Percentiles rank a stretch among this genome's conserved stretches.
phyloP scores from a whole-genome alignment of 2,113 vertebrate species.

The Chunga burmeisteri region DNA sequence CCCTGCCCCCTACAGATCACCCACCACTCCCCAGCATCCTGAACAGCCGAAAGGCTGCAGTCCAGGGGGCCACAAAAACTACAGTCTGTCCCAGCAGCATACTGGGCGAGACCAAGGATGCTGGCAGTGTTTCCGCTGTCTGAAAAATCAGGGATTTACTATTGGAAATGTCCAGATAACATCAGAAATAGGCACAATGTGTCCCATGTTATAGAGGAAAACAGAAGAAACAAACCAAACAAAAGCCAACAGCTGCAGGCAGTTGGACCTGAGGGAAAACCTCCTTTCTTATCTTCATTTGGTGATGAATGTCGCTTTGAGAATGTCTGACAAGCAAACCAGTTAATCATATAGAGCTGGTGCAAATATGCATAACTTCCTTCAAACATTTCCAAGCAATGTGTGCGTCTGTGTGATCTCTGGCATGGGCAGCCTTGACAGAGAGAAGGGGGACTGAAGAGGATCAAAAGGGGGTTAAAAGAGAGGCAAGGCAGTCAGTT shows the following conservation, averaged over 20 bases:
- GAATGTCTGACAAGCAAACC: neutral
- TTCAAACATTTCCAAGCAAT: neutral
- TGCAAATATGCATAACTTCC: neutral
- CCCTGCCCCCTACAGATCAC: neutral
- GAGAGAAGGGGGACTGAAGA: neutral
- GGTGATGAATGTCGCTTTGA: neutral
- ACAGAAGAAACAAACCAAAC: neutral
- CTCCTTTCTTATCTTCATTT: neutral
- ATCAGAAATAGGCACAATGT: neutral
- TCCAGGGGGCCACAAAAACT: neutral
- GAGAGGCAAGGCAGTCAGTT: neutral
- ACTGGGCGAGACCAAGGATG: neutral
- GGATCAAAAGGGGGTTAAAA: neutral
- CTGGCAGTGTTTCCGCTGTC: neutral
- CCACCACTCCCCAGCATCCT: neutral
- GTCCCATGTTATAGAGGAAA: neutral
- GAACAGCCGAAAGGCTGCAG: neutral
- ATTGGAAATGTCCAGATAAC: neutral
- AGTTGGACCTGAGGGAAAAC: neutral
- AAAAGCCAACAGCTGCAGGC: neutral
- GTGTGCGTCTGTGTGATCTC: neutral
- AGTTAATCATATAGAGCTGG: neutral
- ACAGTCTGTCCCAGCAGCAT: neutral
- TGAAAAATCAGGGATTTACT: neutral
- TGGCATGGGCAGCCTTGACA: neutral